These are phyloP conservation scores for Etheostoma spectabile DNA, from an alignment of 2,113 vertebrate species.

Conservation along the genomic window DNA sequence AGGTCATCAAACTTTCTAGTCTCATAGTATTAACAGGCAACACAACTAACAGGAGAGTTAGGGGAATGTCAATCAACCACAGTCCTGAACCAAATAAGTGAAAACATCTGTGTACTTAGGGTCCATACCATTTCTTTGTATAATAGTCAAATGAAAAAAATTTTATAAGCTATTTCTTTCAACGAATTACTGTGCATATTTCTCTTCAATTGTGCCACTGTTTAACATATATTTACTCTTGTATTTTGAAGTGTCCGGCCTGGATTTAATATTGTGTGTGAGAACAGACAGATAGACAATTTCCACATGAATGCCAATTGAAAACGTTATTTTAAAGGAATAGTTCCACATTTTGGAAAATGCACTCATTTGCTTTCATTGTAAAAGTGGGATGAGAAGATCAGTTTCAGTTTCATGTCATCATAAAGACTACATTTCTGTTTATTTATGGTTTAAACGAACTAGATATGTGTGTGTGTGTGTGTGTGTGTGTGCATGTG, in stretches of 20 bases:
- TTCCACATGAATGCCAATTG: too few relatives aligned
- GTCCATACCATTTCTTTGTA: background rate
- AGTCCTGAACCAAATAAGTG: background rate
- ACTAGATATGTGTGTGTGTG: background rate
- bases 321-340: background rate
- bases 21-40: background rate
- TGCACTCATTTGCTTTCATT: background rate
- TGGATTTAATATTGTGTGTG: background rate
- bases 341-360: background rate
- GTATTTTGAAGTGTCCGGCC: background rate
- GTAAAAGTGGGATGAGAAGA: background rate
- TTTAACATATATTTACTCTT: background rate
- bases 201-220: background rate
- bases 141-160: background rate
- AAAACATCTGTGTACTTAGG: background rate
- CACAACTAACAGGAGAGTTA: background rate
- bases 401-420: background rate
- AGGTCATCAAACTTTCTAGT: background rate
- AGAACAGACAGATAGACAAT: background rate
- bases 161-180: too few relatives aligned
- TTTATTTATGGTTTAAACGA: background rate
- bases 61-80: background rate
- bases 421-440: background rate
- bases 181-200: background rate
- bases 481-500: constrained; percentile 2